These are phyloP conservation scores for Sciurus carolinensis DNA, from an alignment of 2,797 vertebrate species.

Conservation along the genomic window DNA sequence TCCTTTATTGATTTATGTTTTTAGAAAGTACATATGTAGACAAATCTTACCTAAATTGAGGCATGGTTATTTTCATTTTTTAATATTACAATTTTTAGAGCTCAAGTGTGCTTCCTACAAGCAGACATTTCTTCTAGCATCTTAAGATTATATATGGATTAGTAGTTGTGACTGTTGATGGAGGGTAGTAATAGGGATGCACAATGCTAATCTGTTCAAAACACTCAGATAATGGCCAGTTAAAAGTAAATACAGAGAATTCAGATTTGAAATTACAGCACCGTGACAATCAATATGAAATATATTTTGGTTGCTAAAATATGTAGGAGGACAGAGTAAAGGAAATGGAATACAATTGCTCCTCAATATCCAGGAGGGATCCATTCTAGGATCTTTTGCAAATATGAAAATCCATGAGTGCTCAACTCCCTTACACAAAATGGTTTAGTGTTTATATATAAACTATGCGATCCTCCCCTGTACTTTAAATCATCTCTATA, in stretches of 20 bases:
- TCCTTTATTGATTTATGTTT: background rate
- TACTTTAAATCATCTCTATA: background rate
- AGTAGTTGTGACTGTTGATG: background rate
- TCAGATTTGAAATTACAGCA: background rate
- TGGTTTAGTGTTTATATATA: background rate
- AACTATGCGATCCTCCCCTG: background rate
- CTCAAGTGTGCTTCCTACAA: background rate
- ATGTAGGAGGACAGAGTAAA: background rate
- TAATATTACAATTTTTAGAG: background rate
- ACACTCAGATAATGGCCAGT: background rate
- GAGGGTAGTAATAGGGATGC: background rate
- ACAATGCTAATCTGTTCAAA: background rate
- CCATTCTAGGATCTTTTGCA: background rate
- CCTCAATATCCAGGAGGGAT: background rate
- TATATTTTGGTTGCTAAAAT: background rate
- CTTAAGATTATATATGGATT: background rate
- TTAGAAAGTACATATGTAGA: background rate
- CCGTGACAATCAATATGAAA: background rate
- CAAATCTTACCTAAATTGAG: background rate
- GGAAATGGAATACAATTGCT: background rate
- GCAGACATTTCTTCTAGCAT: background rate
- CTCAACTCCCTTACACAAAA: background rate
- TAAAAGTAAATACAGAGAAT: background rate
- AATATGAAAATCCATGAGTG: background rate
- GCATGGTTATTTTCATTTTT: conserved; percentile 47